Evolutionary conservation across 2,888 invertebrate species (phyloP), one percentile per base, ranked within the genome.

Genomic region (Melikaiella ostensackeni): DNA sequence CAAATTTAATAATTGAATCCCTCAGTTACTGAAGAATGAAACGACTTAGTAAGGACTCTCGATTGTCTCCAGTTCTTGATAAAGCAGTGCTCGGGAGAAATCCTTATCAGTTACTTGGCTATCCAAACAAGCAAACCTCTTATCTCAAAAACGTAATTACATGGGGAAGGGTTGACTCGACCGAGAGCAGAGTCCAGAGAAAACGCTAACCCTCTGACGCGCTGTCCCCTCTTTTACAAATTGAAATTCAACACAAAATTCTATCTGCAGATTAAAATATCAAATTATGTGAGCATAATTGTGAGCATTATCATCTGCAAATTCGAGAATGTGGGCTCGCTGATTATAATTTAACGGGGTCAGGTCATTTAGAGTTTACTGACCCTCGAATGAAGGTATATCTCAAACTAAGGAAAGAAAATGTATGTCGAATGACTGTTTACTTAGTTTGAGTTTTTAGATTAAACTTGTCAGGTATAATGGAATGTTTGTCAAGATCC

Each of bases 401-500:
- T 66, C 42, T 46, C 66, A 70, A 50, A 70, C 50, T 9, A n/a
- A 70, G 11, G 38, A 64, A 24, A 33, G 46, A n/a, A 70, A 70
- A 70, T 70, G 50, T 70, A 70, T 70, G 70, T 70, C 70, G 30
- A 70, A 70, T 50, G 70, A 50, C 30, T 66, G 46, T 66, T 66
- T 66, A 46, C 42, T 27, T 50, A 70, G 46, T n/a, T 66, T 30
- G 33, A 30, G 62, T 33, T 27, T 46, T 30, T 66, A 42, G 70
- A 70, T 70, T 70, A 70, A 70, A 70, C 70, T 70, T 50, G 7
- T 30, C 70, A 30, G 46, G 24, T 50, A 30, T 50, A 42, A 46
- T 46, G 30, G 42, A 70, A 70, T 50, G 27, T 42, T 66, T 42
- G 66, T 66, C 42, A 16, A 50, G 50, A 66, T 46, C 38, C 16